These are phyloP conservation scores for Achroia grisella DNA, from an alignment of 1,140 invertebrate species.

Conservation along the genomic window DNA sequence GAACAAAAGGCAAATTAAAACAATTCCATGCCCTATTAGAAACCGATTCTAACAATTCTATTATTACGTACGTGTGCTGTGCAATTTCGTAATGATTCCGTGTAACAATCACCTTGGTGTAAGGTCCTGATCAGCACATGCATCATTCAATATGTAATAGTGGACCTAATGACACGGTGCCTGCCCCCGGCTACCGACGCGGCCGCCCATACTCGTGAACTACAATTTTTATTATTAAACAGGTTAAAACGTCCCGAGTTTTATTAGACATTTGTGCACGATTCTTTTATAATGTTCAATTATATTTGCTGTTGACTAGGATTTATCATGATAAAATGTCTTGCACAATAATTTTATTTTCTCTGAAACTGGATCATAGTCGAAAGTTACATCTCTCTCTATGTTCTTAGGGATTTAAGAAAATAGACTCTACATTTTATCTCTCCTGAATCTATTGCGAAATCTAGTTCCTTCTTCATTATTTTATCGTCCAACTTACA, in stretches of 20 bases:
- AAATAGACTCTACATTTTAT: too few species aligned
- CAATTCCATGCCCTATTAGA: neutral
- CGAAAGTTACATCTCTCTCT: too few species aligned
- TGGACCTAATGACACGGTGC: constrained; percentile 31
- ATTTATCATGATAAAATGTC: too few species aligned
- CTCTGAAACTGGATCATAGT: too few species aligned
- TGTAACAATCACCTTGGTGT: constrained; percentile 26
- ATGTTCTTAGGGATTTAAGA: too few species aligned
- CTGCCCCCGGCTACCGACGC: neutral
- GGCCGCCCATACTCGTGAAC: too few species aligned
- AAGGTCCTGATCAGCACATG: constrained; percentile 45
- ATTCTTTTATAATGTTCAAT: too few species aligned
- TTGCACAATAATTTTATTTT: too few species aligned
- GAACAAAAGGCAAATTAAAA: neutral
- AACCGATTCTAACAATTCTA: neutral
- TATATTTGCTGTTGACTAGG: too few species aligned
- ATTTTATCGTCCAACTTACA: too few species aligned
- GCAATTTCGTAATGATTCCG: constrained; percentile 41
- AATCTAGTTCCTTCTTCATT: too few species aligned
- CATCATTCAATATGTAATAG: constrained; percentile 49
- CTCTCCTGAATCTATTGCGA: too few species aligned
- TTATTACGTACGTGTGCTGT: constrained; percentile 23
- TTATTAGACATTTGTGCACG: constrained; percentile 1
- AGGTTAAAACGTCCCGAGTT: constrained; percentile 12
- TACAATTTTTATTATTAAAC: constrained; percentile 7